Evolutionary conservation across 2,888 invertebrate genomes (phyloP).

Genomic region (Andrena bucephala): DNA sequence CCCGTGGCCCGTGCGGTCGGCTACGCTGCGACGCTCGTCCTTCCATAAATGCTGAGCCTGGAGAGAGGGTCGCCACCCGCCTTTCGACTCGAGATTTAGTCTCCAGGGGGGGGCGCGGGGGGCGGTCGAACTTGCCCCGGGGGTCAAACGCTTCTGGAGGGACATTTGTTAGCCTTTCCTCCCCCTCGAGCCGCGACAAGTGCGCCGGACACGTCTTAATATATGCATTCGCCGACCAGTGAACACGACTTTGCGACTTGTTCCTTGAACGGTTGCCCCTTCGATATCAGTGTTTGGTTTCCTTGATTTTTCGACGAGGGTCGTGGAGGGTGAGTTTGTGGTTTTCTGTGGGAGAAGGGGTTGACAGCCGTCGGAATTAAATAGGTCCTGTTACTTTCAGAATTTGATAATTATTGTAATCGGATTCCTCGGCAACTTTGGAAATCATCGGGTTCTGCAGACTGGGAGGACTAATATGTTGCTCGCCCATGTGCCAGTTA

Average conservation of each 20-base stretch:
- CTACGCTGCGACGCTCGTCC: constrained; percentile 60
- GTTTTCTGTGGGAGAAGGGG: neutral
- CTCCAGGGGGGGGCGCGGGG: constrained; percentile 53
- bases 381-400: no score
- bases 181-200: constrained; percentile 75
- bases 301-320: neutral
- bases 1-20: constrained; percentile 73
- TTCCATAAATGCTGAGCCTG: constrained; percentile 52
- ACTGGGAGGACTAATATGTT: neutral
- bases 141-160: constrained; percentile 74
- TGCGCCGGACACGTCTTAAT: constrained; percentile 82
- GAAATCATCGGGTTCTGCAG: neutral
- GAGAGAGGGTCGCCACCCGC: constrained; percentile 38
- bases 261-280: constrained; percentile 4
- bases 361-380: no score
- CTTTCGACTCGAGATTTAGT: constrained; percentile 75
- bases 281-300: constrained; percentile 7
- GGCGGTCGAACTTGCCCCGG: constrained; percentile 71
- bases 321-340: neutral
- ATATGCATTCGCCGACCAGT: constrained; percentile 75
- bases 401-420: no score
- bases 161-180: constrained; percentile 78
- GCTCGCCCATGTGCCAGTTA: neutral
- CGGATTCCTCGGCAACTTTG: no score
- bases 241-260: constrained; percentile 66